A percentile compares a stretch with the other conserved stretches of the same genome.
These are phyloP conservation scores for Champsocephalus gunnari DNA, from an alignment of 2,797 vertebrate species.

Conservation along the genomic window DNA sequence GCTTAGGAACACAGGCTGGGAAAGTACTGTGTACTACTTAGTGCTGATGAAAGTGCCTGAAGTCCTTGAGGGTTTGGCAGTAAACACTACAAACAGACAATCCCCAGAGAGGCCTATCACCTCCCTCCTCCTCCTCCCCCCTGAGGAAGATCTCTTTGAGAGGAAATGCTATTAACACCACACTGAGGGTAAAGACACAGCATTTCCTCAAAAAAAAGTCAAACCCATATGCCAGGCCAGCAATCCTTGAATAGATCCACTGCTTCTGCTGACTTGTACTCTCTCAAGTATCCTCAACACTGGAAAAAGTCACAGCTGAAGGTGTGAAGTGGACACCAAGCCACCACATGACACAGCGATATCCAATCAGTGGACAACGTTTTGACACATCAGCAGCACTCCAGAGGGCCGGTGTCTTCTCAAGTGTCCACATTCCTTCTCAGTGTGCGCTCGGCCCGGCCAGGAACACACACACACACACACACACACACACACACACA, in stretches of 20 bases:
- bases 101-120: conserved; percentile 66
- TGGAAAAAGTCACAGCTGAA: conserved; percentile 68
- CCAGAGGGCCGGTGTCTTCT: conserved; percentile 60
- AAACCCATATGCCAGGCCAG: conserved; percentile 49
- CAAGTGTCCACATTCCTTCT: conserved; percentile 73
- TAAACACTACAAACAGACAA: conserved; percentile 81
- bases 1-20: conserved; percentile 43
- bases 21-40: conserved; percentile 63
- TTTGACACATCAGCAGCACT: conserved; percentile 80
- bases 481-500: conserved; percentile 8
- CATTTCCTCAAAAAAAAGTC: conserved; percentile 50
- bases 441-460: conserved; percentile 30
- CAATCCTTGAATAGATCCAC: conserved; percentile 48
- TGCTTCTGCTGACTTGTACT: conserved; percentile 58
- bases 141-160: conserved; percentile 58
- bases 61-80: conserved; percentile 76
- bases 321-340: conserved; percentile 75
- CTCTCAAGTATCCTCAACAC: conserved; percentile 57
- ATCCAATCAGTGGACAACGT: conserved; percentile 72
- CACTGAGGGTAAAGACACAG: conserved; percentile 50
- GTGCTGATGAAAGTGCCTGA: conserved; percentile 75
- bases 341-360: conserved; percentile 71
- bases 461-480: background rate
- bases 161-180: conserved; percentile 61
- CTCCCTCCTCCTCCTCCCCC: conserved; percentile 37